phyloP scores from a whole-genome alignment of 2,888 invertebrate species.

The Ochlodes sylvanus region DNA sequence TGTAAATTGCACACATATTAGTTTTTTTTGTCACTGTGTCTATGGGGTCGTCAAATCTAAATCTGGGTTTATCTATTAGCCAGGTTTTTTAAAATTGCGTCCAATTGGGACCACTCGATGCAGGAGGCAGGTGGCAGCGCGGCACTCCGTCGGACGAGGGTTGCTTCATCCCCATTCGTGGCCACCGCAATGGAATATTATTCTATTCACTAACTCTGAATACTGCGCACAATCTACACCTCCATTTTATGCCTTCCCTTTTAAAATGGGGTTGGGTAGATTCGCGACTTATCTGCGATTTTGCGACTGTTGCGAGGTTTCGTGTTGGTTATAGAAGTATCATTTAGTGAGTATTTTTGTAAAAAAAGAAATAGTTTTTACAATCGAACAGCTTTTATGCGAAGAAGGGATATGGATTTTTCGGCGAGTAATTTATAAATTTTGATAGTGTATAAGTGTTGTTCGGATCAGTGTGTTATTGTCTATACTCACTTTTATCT shows the following conservation, averaged over 20 bases:
- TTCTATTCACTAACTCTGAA: constrained; percentile 64
- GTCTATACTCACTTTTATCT: no score
- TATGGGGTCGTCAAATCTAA: no score
- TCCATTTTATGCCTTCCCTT: constrained; percentile 55
- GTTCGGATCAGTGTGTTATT: no score
- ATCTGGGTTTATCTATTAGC: no score
- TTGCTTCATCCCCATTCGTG: constrained; percentile 56
- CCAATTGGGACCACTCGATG: background rate
- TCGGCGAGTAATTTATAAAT: no score
- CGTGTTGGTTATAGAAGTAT: background rate
- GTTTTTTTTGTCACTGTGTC: no score
- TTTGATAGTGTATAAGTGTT: no score
- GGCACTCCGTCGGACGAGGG: constrained; percentile 7
- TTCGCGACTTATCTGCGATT: constrained; percentile 8
- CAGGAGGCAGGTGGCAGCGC: constrained; percentile 5
- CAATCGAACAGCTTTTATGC: no score
- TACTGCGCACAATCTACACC: constrained; percentile 47
- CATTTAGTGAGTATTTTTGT: background rate
- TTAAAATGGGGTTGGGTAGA: constrained; percentile 3
- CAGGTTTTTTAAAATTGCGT: background rate
- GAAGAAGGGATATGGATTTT: no score
- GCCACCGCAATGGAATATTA: constrained; percentile 64
- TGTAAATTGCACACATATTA: no score
- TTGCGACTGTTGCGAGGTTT: background rate
- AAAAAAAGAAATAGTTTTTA: no score